Conservation (phyloP, 1,140 invertebrate species). For the Zophobas atratus region DNA sequence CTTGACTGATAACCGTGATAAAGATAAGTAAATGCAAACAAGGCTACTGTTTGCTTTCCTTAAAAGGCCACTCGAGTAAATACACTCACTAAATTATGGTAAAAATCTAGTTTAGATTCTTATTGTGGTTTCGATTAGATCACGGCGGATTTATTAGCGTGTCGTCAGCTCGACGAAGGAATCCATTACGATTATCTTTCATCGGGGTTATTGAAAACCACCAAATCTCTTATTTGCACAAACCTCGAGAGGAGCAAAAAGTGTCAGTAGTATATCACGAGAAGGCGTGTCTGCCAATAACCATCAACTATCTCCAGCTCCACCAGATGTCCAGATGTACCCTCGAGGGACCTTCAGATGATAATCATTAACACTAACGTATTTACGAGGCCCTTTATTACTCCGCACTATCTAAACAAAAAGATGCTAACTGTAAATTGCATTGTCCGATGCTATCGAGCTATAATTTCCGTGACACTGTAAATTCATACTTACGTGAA, state of each 20-base stretch:
- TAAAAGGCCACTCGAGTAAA: constrained; percentile 26
- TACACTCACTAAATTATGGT: constrained; percentile 32
- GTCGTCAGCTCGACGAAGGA: background rate
- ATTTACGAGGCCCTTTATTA: constrained; percentile 41
- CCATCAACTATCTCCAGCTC: constrained; percentile 32
- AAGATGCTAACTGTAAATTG: constrained; percentile 22
- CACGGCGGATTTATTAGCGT: constrained; percentile 17
- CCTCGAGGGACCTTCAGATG: constrained; percentile 37
- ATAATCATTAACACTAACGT: constrained; percentile 42
- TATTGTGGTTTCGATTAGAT: constrained; percentile 24
- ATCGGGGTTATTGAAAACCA: background rate
- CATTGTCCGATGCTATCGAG: constrained; percentile 16
- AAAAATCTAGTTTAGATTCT: constrained; percentile 32
- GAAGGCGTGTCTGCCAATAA: constrained; percentile 39
- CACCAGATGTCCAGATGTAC: constrained; percentile 34
- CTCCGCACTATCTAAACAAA: constrained; percentile 27
- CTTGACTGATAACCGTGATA: constrained; percentile 46
- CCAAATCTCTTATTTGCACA: background rate
- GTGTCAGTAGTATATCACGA: constrained; percentile 9
- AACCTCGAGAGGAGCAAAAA: background rate
- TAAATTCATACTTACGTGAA: too few species aligned
- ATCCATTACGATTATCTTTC: background rate
- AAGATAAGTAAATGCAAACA: constrained; percentile 49
- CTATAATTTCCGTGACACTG: constrained; percentile 9
- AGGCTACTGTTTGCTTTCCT: constrained; percentile 45